Evolutionary conservation across 2,113 vertebrate genomes (phyloP).

Genomic region (Cygnus buccinator): DNA sequence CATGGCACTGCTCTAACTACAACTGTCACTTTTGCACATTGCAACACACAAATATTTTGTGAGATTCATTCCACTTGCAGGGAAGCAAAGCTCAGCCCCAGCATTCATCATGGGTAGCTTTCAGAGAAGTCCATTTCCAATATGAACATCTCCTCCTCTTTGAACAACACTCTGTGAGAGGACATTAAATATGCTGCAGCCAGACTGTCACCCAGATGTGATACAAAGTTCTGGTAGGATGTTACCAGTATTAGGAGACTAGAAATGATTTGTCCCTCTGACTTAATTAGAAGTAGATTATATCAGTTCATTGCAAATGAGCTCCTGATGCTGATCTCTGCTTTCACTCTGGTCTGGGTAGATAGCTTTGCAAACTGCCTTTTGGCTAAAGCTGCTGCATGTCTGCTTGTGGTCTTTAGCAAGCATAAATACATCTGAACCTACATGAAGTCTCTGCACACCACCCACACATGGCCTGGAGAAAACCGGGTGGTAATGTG

Average conservation of each 20-base stretch:
- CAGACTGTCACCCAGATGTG: neutral
- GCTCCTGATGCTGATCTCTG: neutral
- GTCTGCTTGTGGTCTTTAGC: neutral
- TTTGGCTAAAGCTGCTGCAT: neutral
- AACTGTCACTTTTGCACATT: neutral
- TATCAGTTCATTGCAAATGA: neutral
- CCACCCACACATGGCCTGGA: neutral
- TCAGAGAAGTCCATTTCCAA: neutral
- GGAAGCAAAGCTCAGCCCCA: neutral
- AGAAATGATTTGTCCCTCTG: neutral
- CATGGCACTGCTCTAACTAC: neutral
- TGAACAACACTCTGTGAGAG: neutral
- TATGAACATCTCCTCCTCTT: neutral
- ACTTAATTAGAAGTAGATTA: neutral
- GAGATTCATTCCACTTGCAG: neutral
- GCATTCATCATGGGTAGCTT: neutral
- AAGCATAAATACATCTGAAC: neutral
- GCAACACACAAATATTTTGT: neutral
- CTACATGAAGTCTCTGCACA: neutral
- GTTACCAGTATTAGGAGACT: fast-evolving
- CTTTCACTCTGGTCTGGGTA: neutral
- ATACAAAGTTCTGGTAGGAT: neutral
- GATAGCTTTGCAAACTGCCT: neutral
- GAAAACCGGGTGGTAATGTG: neutral
- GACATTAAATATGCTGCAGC: too few species aligned